phyloP scores from a whole-genome alignment of 2,888 invertebrate species.

The Lottia gigantea region DNA sequence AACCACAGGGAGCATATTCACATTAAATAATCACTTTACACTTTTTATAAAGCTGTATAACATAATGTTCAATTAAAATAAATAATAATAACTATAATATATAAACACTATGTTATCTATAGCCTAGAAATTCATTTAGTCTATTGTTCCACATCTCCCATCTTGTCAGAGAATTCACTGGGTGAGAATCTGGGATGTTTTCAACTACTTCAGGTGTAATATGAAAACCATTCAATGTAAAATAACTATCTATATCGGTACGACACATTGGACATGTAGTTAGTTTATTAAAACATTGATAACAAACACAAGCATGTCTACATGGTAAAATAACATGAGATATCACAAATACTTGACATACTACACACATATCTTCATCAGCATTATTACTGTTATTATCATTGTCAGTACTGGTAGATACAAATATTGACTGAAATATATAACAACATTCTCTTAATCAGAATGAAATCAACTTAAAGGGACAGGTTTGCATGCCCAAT shows the following conservation, averaged over 20 bases:
- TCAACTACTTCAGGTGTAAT: neutral
- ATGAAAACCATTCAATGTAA: conserved; percentile 62
- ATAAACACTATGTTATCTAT: conserved; percentile 26
- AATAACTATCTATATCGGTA: conserved; percentile 84
- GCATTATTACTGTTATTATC: neutral
- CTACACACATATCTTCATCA: conserved; percentile 74
- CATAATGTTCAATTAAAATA: too few relatives aligned
- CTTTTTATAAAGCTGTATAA: too few relatives aligned
- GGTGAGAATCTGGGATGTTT: conserved; percentile 15
- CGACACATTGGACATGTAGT: conserved; percentile 90
- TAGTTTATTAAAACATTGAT: conserved; percentile 81
- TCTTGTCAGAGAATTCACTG: conserved; percentile 20
- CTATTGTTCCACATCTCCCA: conserved; percentile 42
- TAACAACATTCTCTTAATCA: too few relatives aligned
- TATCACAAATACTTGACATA: conserved; percentile 83
- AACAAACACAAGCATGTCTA: conserved; percentile 86
- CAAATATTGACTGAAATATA: neutral
- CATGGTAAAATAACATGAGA: conserved; percentile 86
- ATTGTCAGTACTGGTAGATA: neutral
- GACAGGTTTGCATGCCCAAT: too few relatives aligned
- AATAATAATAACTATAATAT: too few relatives aligned
- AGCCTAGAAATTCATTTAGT: conserved; percentile 45
- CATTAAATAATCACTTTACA: too few relatives aligned
- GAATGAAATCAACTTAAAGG: too few relatives aligned
- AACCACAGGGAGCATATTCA: too few relatives aligned